A percentile compares a stretch with the other conserved stretches of the same genome.
These are phyloP conservation scores for Anthoptus insignis DNA, from an alignment of 2,888 invertebrate genomes.

Conservation along the genomic window DNA sequence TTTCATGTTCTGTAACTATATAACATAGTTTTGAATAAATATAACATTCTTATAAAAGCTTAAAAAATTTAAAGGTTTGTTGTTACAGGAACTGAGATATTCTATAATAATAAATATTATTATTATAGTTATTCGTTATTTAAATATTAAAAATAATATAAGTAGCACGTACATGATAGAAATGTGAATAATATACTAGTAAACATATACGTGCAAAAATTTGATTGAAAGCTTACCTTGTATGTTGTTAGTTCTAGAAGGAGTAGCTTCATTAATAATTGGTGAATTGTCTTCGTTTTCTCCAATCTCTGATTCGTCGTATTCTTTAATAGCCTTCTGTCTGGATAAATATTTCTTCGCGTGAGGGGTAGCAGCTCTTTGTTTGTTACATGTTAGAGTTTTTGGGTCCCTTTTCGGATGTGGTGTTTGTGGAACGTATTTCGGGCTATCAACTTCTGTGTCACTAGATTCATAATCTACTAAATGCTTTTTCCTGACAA, in stretches of 20 bases:
- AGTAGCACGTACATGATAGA: too few relatives aligned
- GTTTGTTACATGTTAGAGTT: constrained; percentile 66
- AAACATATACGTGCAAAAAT: background rate
- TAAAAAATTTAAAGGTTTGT: too few relatives aligned
- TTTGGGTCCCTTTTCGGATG: constrained; percentile 63
- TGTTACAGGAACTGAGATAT: too few relatives aligned
- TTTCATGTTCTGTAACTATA: constrained; percentile 58
- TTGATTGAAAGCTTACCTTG: constrained; percentile 55
- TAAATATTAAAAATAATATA: too few relatives aligned
- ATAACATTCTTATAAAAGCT: too few relatives aligned
- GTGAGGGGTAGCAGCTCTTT: constrained; percentile 73
- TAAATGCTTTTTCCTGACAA: constrained; percentile 67
- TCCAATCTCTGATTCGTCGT: constrained; percentile 60
- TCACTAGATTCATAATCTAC: constrained; percentile 80
- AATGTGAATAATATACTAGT: background rate
- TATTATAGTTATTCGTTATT: too few relatives aligned
- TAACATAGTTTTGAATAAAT: background rate
- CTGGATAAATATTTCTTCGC: constrained; percentile 69
- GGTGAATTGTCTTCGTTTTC: constrained; percentile 51
- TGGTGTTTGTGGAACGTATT: constrained; percentile 58
- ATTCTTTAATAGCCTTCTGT: constrained; percentile 67
- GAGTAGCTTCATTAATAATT: constrained; percentile 59
- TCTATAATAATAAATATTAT: too few relatives aligned
- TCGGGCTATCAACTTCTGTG: constrained; percentile 60
- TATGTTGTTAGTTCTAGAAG: constrained; percentile 58